Evolutionary conservation across 1,140 invertebrate species (phyloP).

Genomic region (Trichogramma pretiosum): DNA sequence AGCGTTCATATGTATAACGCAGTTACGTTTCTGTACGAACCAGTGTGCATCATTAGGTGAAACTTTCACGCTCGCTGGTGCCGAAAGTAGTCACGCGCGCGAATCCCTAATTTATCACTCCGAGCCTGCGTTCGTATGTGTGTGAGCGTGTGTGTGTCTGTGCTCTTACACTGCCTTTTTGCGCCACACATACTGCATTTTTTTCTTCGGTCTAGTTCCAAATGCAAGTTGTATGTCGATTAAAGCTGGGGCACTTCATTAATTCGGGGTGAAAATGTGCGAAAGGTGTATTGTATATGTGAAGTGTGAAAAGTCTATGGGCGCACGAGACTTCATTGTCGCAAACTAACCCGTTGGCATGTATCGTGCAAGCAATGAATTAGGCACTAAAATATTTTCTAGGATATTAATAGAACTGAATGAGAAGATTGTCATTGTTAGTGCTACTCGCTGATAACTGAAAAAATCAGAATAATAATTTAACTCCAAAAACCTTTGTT

Average conservation of each 20-base stretch:
- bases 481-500: too few species aligned
- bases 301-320: not conserved
- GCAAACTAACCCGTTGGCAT: not conserved
- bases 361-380: too few species aligned
- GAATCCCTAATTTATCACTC: constrained; percentile 17
- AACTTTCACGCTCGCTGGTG: constrained; percentile 26
- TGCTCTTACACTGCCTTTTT: constrained; percentile 12
- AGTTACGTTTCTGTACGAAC: too few species aligned
- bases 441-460: too few species aligned
- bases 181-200: not conserved
- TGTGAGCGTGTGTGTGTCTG: not conserved
- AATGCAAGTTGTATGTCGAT: constrained; percentile 5
- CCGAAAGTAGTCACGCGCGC: too few species aligned
- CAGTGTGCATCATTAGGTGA: constrained; percentile 29
- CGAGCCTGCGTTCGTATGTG: constrained; percentile 1
- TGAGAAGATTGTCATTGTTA: too few species aligned
- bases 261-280: too few species aligned
- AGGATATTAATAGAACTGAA: too few species aligned
- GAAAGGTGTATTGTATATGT: too few species aligned
- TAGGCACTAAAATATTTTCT: too few species aligned
- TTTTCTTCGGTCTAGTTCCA: constrained; percentile 2
- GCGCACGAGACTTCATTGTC: not conserved
- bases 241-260: constrained; percentile 12
- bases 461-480: too few species aligned
- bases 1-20: too few species aligned